Evolutionary conservation across 2,113 vertebrate genomes (phyloP).

Genomic region (Semicossyphus pulcher): DNA sequence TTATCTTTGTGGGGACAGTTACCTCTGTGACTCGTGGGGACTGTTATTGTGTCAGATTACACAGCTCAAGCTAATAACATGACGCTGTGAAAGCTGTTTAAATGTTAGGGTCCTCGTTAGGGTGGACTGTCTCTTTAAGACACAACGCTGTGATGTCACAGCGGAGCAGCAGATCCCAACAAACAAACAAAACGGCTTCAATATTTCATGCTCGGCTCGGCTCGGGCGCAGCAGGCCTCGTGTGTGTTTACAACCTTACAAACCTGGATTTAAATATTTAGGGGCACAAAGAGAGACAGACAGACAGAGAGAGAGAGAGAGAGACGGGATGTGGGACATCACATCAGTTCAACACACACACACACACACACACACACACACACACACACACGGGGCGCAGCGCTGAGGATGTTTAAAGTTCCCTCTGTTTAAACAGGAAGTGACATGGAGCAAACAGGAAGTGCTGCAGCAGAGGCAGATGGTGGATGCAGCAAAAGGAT

Average conservation of each 20-base stretch:
- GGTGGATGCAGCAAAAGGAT: neutral
- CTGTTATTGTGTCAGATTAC: too few species aligned
- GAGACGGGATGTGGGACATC: conserved; percentile 11
- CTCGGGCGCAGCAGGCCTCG: neutral
- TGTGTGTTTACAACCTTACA: conserved; percentile 8
- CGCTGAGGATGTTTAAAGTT: conserved; percentile 70
- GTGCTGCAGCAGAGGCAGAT: neutral
- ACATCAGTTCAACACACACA: neutral
- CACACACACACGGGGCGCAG: neutral
- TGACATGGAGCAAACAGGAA: conserved; percentile 47
- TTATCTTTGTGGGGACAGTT: too few species aligned
- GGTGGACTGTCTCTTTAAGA: neutral
- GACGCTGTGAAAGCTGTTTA: too few species aligned
- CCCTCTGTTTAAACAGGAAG: conserved; percentile 66
- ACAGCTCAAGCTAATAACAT: too few species aligned
- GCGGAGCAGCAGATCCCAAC: neutral
- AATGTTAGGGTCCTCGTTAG: neutral
- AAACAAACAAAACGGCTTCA: neutral
- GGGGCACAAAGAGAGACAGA: neutral
- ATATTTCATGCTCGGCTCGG: conserved; percentile 29
- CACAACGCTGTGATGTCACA: neutral
- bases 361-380: neutral
- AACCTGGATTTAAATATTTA: conserved; percentile 44
- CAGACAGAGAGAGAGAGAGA: neutral
- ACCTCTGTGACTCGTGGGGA: too few species aligned